Evolutionary conservation across 2,113 vertebrate genomes (phyloP).

Genomic region (Petrocephalus microphthalmus): DNA sequence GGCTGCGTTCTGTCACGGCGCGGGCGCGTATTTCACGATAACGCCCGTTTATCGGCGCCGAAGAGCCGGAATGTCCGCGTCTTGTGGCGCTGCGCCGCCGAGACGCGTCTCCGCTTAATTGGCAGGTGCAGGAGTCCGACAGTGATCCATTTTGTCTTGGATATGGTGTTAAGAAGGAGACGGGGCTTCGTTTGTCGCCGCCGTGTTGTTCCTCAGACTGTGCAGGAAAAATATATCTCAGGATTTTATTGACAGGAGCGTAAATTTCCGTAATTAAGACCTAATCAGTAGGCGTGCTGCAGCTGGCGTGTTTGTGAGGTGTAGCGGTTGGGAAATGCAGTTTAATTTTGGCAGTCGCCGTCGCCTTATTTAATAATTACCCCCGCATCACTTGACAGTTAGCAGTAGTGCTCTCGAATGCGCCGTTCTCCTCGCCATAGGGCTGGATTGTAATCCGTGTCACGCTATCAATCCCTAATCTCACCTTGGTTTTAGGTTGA

Average conservation of each 20-base stretch:
- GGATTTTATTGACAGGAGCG: conserved; percentile 9
- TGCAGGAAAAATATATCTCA: conserved; percentile 18
- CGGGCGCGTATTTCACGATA: not conserved
- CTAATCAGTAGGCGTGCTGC: conserved; percentile 23
- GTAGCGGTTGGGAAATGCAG: not conserved
- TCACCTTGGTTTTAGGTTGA: not conserved
- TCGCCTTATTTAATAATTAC: conserved; percentile 7
- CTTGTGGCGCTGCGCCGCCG: not conserved
- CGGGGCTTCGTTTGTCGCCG: not conserved
- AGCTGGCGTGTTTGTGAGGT: conserved; percentile 8
- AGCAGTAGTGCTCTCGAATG: not conserved
- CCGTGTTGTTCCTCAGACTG: conserved; percentile 13
- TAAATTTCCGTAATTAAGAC: conserved; percentile 32
- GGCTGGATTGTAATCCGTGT: not conserved
- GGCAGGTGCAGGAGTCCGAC: conserved; percentile 3
- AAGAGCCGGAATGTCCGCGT: not conserved
- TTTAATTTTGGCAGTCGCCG: conserved; percentile 3
- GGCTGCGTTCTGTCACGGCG: not conserved
- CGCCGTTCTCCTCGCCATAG: not conserved
- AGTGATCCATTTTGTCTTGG: not conserved
- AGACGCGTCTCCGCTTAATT: not conserved
- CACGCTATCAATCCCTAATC: not conserved
- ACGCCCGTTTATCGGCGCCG: not conserved
- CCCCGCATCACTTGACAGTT: not conserved
- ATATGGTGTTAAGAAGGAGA: not conserved